Percentiles rank a stretch among this genome's conserved stretches.
These are phyloP conservation scores for Orchestia grillus DNA, from an alignment of 1,140 invertebrate genomes.

Conservation along the genomic window DNA sequence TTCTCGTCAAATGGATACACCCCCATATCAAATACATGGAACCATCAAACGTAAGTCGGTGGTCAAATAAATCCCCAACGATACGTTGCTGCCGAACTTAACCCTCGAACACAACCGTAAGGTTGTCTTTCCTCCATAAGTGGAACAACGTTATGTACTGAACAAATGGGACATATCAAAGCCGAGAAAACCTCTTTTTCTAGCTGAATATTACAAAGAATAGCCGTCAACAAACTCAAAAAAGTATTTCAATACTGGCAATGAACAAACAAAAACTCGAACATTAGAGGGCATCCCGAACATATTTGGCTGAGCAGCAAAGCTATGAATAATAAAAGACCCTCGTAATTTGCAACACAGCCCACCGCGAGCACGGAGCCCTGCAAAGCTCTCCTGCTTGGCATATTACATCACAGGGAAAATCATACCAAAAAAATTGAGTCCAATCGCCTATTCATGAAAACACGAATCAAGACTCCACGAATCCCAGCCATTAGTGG, in stretches of 20 bases:
- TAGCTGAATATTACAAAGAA: not conserved
- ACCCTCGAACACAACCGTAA: too few species aligned
- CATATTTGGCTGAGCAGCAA: not conserved
- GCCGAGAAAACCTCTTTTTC: not conserved
- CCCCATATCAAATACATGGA: too few species aligned
- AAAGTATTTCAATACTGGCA: not conserved
- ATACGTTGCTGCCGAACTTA: too few species aligned
- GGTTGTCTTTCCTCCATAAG: too few species aligned
- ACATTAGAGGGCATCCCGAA: not conserved
- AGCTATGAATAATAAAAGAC: not conserved
- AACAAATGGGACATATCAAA: too few species aligned
- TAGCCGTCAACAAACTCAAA: not conserved
- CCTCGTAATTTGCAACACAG: not conserved
- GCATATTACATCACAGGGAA: conserved; percentile 39
- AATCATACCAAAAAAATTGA: conserved; percentile 38
- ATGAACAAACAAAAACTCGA: not conserved
- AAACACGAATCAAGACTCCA: conserved; percentile 27
- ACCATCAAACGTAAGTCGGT: too few species aligned
- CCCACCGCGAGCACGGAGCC: not conserved
- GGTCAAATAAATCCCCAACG: too few species aligned
- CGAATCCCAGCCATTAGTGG: conserved; percentile 36
- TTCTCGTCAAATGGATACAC: too few species aligned
- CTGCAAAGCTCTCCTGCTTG: not conserved
- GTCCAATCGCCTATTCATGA: conserved; percentile 53
- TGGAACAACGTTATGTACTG: too few species aligned